Percentiles rank a stretch among this genome's conserved stretches.
phyloP scores from a whole-genome alignment of 2,113 vertebrate genomes.

The Oenanthe melanoleuca region DNA sequence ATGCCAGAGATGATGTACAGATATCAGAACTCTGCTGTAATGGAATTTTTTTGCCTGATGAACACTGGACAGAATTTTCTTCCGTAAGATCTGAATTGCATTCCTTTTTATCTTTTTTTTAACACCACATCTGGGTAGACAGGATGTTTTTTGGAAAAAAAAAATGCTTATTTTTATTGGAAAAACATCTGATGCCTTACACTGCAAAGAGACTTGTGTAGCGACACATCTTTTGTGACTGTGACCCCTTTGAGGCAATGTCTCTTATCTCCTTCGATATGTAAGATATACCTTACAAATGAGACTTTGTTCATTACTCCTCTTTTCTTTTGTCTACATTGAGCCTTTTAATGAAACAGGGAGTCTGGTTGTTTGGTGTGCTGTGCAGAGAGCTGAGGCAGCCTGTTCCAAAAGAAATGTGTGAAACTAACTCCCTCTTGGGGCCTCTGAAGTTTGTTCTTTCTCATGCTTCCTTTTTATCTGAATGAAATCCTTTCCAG shows the following conservation, averaged over 20 bases:
- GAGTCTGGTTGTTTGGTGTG: neutral
- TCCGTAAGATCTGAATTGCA: neutral
- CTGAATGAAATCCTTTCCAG: neutral
- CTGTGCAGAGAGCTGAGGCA: neutral
- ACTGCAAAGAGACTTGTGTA: neutral
- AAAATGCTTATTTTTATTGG: neutral
- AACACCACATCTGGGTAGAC: neutral
- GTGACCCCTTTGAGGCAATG: neutral
- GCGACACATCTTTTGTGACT: neutral
- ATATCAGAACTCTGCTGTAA: neutral
- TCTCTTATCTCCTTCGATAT: neutral
- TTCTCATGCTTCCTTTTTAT: neutral
- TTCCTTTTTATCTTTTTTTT: neutral
- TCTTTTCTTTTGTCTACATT: neutral
- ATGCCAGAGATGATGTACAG: neutral
- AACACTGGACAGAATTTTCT: neutral
- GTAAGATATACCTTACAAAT: neutral
- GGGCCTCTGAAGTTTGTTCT: neutral
- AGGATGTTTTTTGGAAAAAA: neutral
- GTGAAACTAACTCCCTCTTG: neutral
- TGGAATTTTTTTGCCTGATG: neutral
- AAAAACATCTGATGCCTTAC: neutral
- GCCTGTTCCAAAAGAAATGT: neutral
- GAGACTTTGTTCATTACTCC: neutral
- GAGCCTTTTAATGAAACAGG: neutral